These are phyloP conservation scores for Siniperca obscura DNA, from an alignment of 2,797 vertebrate species.

Conservation along the genomic window DNA sequence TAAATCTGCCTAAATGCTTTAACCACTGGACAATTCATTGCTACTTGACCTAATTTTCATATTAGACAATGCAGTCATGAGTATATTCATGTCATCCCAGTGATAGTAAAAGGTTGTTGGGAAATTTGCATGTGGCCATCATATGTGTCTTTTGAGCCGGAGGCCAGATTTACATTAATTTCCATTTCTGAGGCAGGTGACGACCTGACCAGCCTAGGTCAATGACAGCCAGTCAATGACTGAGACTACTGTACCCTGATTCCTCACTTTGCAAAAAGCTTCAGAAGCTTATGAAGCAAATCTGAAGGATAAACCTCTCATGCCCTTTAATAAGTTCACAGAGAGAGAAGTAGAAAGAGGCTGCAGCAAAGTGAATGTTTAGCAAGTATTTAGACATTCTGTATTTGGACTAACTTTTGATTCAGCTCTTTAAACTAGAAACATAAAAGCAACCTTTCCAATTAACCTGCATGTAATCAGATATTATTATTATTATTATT, in stretches of 20 bases:
- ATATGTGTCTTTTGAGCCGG: constrained; percentile 63
- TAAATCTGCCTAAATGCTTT: constrained; percentile 1
- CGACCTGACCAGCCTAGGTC: constrained; percentile 50
- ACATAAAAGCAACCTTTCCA: neutral
- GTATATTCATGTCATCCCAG: constrained; percentile 27
- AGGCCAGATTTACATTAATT: constrained; percentile 82
- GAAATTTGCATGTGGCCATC: constrained; percentile 76
- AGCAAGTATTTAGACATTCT: constrained; percentile 10
- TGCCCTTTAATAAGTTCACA: constrained; percentile 21
- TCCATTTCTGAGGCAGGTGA: constrained; percentile 69
- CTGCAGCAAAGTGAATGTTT: neutral
- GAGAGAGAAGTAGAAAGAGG: neutral
- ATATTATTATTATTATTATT: too few relatives aligned
- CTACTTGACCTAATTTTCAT: constrained; percentile 43
- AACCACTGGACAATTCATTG: constrained; percentile 2
- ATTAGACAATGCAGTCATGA: constrained; percentile 24
- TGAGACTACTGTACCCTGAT: neutral
- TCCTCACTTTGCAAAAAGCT: constrained; percentile 38
- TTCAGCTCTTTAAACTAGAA: constrained; percentile 5
- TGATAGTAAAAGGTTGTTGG: constrained; percentile 47
- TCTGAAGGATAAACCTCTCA: constrained; percentile 8
- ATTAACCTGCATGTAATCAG: neutral
- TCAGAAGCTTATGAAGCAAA: constrained; percentile 28
- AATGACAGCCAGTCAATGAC: constrained; percentile 32
- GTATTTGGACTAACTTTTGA: neutral